Evolutionary conservation across 2,888 invertebrate genomes (phyloP).

Genomic region (Meganola albula): DNA sequence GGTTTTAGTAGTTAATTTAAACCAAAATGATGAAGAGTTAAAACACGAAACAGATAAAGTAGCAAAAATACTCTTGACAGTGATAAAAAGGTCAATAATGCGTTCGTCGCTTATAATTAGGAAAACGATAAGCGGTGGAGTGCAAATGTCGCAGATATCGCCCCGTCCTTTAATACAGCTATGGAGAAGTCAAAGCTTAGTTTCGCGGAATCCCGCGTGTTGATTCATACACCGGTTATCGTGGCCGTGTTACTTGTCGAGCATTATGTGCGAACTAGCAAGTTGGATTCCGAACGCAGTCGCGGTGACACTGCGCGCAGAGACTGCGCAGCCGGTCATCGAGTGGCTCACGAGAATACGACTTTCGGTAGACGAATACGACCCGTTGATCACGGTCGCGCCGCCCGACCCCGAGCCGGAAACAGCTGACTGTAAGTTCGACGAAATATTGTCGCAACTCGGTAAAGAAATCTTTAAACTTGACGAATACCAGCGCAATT

Average conservation of each 20-base stretch:
- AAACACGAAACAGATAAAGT: too few relatives aligned
- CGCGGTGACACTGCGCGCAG: slow-evolving; percentile 61
- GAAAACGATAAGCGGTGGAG: slow-evolving; percentile 68
- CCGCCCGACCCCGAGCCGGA: slow-evolving; percentile 39
- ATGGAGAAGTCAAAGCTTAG: slow-evolving; percentile 48
- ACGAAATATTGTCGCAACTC: slow-evolving; percentile 67
- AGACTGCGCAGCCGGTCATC: slow-evolving; percentile 55
- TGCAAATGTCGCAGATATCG: slow-evolving; percentile 66
- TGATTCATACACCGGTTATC: slow-evolving; percentile 76
- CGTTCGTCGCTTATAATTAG: slow-evolving; percentile 47
- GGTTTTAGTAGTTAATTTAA: neutral
- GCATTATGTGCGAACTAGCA: slow-evolving; percentile 63
- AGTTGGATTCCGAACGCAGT: slow-evolving; percentile 74
- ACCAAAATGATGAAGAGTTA: neutral
- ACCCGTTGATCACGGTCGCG: slow-evolving; percentile 49
- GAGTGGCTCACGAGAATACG: slow-evolving; percentile 65
- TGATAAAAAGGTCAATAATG: slow-evolving; percentile 56
- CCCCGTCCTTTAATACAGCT: slow-evolving; percentile 28
- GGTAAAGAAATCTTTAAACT: slow-evolving; percentile 70
- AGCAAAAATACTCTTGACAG: slow-evolving; percentile 26
- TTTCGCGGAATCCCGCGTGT: slow-evolving; percentile 64
- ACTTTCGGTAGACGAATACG: slow-evolving; percentile 65
- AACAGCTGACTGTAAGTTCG: slow-evolving; percentile 54
- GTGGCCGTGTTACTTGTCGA: slow-evolving; percentile 50
- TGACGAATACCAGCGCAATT: slow-evolving; percentile 61